These are phyloP conservation scores for Halcyon smyrnensis DNA, from an alignment of 2,797 vertebrate genomes.

Conservation along the genomic window DNA sequence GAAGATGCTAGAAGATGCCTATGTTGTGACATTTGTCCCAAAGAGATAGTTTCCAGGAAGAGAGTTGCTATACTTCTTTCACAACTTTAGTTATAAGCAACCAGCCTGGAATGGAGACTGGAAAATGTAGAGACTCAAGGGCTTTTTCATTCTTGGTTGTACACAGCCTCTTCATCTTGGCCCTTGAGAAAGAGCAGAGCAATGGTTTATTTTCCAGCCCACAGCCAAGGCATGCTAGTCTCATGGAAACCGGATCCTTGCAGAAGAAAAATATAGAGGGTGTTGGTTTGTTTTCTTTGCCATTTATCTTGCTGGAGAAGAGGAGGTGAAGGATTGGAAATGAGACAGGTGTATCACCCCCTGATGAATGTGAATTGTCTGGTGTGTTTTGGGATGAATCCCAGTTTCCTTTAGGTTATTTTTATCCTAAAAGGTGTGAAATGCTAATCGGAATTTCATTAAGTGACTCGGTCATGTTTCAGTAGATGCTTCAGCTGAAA, in stretches of 20 bases:
- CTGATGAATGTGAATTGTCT: not conserved
- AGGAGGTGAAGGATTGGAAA: not conserved
- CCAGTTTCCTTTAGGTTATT: not conserved
- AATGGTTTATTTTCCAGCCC: not conserved
- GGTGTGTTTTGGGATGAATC: not conserved
- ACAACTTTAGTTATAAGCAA: not conserved
- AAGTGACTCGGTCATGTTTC: not conserved
- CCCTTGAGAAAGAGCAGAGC: not conserved
- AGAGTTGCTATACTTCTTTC: not conserved
- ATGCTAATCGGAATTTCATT: not conserved
- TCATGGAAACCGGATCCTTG: not conserved
- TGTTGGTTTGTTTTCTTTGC: slow-evolving; percentile 28
- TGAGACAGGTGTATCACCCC: not conserved
- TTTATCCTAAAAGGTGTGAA: slow-evolving; percentile 22
- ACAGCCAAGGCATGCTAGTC: not conserved
- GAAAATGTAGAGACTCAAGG: not conserved
- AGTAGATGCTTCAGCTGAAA: not conserved
- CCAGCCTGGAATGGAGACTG: not conserved
- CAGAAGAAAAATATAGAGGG: not conserved
- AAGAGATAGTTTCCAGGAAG: not conserved
- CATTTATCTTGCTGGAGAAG: slow-evolving; percentile 4
- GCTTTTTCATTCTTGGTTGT: not conserved
- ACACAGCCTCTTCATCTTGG: not conserved
- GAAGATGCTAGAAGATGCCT: not conserved
- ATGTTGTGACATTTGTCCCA: not conserved